Evolutionary conservation across 2,797 vertebrate species (phyloP).

Genomic region (Gephyroberyx darwinii): DNA sequence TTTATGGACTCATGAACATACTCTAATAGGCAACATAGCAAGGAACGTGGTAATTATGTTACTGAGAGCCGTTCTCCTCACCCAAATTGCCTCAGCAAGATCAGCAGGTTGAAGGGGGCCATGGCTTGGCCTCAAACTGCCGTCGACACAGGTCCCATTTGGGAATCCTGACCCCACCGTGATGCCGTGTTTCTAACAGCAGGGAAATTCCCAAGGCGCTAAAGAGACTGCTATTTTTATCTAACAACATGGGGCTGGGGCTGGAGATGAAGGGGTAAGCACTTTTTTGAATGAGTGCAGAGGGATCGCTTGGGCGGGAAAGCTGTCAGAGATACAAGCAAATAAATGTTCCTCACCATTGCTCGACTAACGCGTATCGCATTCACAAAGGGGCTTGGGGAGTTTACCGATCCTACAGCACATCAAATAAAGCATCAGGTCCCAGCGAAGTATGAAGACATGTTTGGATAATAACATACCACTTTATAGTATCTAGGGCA

Average conservation of each 20-base stretch:
- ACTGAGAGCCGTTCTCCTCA: conserved; percentile 24
- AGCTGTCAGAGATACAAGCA: conserved; percentile 49
- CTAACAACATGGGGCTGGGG: conserved; percentile 8
- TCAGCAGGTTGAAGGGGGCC: conserved; percentile 44
- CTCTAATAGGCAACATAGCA: conserved; percentile 49
- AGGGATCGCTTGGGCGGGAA: conserved; percentile 37
- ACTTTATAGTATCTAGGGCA: not conserved
- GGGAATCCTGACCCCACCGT: conserved; percentile 43
- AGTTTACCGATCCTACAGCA: conserved; percentile 2
- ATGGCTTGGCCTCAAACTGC: conserved; percentile 19
- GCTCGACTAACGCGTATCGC: conserved; percentile 24
- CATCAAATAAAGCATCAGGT: conserved; percentile 8
- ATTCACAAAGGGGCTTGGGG: conserved; percentile 14
- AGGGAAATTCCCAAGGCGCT: conserved; percentile 45
- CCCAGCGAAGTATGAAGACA: not conserved
- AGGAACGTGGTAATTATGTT: conserved; percentile 49
- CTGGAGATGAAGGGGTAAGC: conserved; percentile 46
- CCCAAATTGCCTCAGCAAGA: conserved; percentile 12
- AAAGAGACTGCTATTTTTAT: conserved; percentile 52
- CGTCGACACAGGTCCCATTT: conserved; percentile 20
- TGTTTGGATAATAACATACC: conserved; percentile 20
- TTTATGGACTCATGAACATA: conserved; percentile 56
- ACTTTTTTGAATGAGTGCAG: conserved; percentile 32
- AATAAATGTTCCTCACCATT: conserved; percentile 8
- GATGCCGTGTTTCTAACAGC: conserved; percentile 37